These are phyloP conservation scores for Azemiops feae DNA, from an alignment of 2,113 vertebrate genomes.

Conservation along the genomic window DNA sequence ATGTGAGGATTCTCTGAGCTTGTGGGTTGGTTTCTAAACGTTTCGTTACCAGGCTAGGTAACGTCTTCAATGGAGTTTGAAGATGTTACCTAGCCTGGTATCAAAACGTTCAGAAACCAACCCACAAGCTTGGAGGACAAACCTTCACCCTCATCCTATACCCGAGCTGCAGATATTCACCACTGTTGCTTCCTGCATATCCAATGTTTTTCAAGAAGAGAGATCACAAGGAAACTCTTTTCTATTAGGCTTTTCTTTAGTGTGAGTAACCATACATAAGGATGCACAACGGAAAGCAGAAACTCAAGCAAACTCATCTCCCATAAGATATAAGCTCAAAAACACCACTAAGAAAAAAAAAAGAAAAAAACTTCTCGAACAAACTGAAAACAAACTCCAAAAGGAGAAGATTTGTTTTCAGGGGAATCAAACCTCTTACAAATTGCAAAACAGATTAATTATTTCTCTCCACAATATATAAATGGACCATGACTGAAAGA, in stretches of 20 bases:
- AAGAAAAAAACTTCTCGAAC: background rate
- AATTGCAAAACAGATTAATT: background rate
- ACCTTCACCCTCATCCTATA: no score
- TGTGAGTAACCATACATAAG: background rate
- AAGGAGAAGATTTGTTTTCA: background rate
- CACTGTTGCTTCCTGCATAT: background rate
- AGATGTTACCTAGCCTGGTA: no score
- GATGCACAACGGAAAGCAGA: background rate
- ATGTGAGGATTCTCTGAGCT: no score
- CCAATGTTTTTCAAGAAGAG: background rate
- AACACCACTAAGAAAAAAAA: background rate
- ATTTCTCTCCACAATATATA: background rate
- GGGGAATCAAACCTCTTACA: background rate
- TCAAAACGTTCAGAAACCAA: no score
- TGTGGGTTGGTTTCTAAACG: no score
- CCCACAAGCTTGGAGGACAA: no score
- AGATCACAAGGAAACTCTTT: background rate
- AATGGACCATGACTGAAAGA: background rate
- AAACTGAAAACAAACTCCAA: background rate
- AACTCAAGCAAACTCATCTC: background rate
- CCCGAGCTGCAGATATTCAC: no score
- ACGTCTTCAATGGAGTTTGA: no score
- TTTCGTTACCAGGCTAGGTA: no score
- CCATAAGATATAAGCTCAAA: background rate
- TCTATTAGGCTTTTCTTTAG: background rate